Conservation (phyloP, 2,888 invertebrate species). For the Calliscelio sp. region DNA sequence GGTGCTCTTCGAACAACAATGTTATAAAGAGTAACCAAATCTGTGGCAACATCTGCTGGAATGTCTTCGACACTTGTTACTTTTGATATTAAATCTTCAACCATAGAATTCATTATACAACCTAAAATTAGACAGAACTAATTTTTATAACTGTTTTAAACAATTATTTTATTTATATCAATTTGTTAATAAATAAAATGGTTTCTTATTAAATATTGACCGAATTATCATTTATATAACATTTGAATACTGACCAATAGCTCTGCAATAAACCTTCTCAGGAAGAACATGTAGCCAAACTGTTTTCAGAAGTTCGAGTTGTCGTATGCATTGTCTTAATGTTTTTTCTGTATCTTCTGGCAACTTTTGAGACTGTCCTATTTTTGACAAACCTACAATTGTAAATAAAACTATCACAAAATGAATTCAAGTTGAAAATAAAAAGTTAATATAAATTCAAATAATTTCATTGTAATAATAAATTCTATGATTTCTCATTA, state of each 20-base stretch:
- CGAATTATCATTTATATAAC: no score
- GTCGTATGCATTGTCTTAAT: conserved; percentile 94
- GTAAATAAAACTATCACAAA: no score
- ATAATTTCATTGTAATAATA: no score
- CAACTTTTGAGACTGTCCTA: conserved; percentile 87
- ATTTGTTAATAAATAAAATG: no score
- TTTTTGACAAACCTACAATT: conserved; percentile 84
- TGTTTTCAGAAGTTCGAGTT: conserved; percentile 93
- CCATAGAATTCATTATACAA: conserved; percentile 89
- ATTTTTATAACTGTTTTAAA: no score
- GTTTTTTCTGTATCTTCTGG: conserved; percentile 90
- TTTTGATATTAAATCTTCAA: conserved; percentile 89
- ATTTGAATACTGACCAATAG: conserved; percentile 87
- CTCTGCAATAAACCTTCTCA: conserved; percentile 90
- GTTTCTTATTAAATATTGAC: no score
- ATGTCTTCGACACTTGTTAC: conserved; percentile 94
- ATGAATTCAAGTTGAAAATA: no score
- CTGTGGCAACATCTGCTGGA: conserved; percentile 92
- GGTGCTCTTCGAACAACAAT: conserved; percentile 91
- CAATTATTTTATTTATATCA: no score
- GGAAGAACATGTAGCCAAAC: conserved; percentile 96
- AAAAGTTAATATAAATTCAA: no score
- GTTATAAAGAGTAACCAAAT: conserved; percentile 92
- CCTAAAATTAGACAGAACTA: conserved; percentile 85
- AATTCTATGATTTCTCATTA: no score